Evolutionary conservation across 2,888 invertebrate species (phyloP).

Genomic region (Apantesis nais): DNA sequence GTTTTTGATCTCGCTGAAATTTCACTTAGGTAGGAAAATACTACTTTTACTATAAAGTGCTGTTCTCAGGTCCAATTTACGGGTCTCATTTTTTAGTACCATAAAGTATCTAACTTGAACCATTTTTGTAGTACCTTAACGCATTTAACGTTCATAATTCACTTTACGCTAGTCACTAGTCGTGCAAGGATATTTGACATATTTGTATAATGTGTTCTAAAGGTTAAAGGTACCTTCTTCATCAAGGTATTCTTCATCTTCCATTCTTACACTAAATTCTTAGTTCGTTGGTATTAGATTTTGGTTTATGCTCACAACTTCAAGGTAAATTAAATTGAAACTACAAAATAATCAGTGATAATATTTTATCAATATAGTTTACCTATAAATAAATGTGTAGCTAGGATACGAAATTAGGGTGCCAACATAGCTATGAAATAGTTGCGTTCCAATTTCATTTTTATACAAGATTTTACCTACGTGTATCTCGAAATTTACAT

Average conservation of each 20-base stretch:
- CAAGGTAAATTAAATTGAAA: not conserved
- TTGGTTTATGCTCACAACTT: not conserved
- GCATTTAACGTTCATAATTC: no score
- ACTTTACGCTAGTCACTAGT: no score
- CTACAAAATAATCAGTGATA: not conserved
- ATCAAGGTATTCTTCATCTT: conserved; percentile 43
- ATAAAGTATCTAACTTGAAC: no score
- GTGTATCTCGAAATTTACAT: no score
- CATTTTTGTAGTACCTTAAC: no score
- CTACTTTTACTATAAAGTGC: no score
- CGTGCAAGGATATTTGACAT: not conserved
- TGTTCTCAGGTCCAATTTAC: no score
- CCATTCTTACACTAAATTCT: conserved; percentile 1
- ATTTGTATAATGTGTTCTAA: not conserved
- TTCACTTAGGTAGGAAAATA: no score
- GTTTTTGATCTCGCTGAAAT: no score
- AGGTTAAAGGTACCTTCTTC: conserved; percentile 29
- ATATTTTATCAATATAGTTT: not conserved
- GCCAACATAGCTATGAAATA: not conserved
- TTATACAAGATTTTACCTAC: not conserved
- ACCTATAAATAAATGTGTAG: conserved; percentile 18
- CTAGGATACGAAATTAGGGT: conserved; percentile 15
- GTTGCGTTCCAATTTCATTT: not conserved
- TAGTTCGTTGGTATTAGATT: not conserved
- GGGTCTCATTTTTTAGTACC: no score